Evolutionary conservation across 2,113 vertebrate species (phyloP), one percentile per base, ranked within the genome.

Genomic region (Azemiops feae): DNA sequence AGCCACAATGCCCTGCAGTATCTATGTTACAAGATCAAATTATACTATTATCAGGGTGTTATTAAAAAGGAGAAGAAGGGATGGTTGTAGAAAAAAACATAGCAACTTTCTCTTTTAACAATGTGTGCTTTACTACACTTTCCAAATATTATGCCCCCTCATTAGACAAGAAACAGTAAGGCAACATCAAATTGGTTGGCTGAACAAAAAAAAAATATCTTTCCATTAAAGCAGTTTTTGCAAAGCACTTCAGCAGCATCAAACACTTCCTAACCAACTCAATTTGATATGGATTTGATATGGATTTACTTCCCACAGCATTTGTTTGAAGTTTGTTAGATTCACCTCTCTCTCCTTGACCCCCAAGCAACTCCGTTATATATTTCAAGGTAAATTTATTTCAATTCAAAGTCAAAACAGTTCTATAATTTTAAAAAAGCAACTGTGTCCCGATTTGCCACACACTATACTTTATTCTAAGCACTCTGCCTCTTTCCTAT

Each of bases 311-410:
- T 89, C 16, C 4, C 91, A 89, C 93, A 94, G 92, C 25, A 92
- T 91, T 74, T 92, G 89, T 96, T 94, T 96, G 92, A 96, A 96
- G 95, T 96, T 94, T 94, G 74, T 57, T 88, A 87, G 57, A 93
- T 58, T 58, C 86, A 93, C 54, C 64, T 94, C 58, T 54, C 10
- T 45, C 50, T 95, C 86, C 91, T 74, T 74, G 91, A 94, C 22
- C 91, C 90, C 60, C 89, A n/a, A 95, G 90, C 50, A 92, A 90
- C 93, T 12, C 85, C 89, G 43, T 93, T 88, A 89, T 74, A 2
- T 52, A 90, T 91, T 91, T 92, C 91, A 52, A 93, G 85, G 91
- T 39, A 95, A 50, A 93, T 90, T 92, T 52, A 53, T 74, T 47
- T 74, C 27, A 47, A 5, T 60, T 92, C 87, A 93, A 93, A 60